Conservation (phyloP, 2,113 vertebrate species). For the Pedionomus torquatus region DNA sequence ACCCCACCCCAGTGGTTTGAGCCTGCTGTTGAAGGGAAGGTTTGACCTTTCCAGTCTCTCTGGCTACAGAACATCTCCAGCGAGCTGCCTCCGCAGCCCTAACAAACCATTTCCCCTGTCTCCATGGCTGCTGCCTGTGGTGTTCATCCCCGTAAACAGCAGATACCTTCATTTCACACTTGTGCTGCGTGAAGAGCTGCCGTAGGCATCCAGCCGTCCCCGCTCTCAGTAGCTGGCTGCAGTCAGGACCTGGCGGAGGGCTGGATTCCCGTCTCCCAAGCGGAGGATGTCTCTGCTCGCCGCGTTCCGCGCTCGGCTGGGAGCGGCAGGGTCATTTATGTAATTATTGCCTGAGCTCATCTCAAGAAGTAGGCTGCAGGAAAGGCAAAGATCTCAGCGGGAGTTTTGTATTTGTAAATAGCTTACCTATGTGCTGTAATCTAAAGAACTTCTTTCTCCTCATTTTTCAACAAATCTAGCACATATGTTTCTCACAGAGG, state of each 20-base stretch:
- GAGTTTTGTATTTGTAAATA: neutral
- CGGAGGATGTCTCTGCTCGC: neutral
- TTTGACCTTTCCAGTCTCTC: neutral
- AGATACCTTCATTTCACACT: neutral
- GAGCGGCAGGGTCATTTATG: neutral
- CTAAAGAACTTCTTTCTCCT: neutral
- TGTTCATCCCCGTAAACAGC: neutral
- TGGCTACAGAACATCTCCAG: neutral
- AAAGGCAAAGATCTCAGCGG: neutral
- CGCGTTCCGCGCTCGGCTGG: rapidly evolving
- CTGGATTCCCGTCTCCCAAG: neutral
- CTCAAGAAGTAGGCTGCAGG: neutral
- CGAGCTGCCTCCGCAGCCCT: neutral
- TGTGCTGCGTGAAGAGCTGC: rapidly evolving
- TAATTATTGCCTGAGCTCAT: neutral
- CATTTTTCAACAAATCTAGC: conserved; percentile 38
- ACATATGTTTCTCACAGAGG: conserved; percentile 39
- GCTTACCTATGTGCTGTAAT: neutral
- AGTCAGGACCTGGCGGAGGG: neutral
- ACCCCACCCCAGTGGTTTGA: rapidly evolving
- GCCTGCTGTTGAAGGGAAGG: neutral
- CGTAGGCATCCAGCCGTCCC: neutral
- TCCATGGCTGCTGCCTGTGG: neutral
- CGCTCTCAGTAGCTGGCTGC: neutral
- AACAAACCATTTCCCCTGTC: neutral